Base-by-base conservation (phyloP, 2,888 invertebrate species). In the Boloria selene region DNA sequence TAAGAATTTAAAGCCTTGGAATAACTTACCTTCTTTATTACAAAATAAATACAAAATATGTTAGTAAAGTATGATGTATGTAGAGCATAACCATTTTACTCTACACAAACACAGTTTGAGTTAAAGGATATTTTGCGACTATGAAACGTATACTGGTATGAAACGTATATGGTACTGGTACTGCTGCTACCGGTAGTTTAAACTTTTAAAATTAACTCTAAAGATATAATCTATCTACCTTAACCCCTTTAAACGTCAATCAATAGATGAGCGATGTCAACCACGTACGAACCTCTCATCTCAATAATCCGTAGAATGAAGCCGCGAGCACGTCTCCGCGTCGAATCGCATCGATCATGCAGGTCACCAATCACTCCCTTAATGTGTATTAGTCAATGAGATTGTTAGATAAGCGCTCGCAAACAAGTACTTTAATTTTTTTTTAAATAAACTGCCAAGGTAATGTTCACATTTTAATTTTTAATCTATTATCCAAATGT, bases 221-320 rank as follows among this genome's bases (percentile, higher is more conserved):
- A 42, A 26, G 16, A 45, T 1, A 10, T 52, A 16, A 53, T 26
- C 22, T 14, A 50, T 56, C 13, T 56, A 16, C 31, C 26, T 44
- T 64, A 50, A 50, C 31, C 31, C 44, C 44, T 49, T 64, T 42
- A 45, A 44, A 45, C 16, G 13, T 13, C 26, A 64, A 64, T 64
- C 64, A 58, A 58, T 64, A 58, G 51, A 51, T 56, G 64, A 26
- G 58, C 31, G 51, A 58, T 45, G 51, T 58, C 51, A 64, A 51
- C 31, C 51, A 45, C 64, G 58, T 58, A 64, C 44, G 58, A 52
- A 45, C 17, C 56, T 51, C 17, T 31, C 77, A 79, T 80, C 72
- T 64, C 74, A 74, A 78, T 89, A 86, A 88, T 86, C 88, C 84
- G 64, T 70, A 74, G 82, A 85, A 87, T 87, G 83, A 85, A 79